Percentiles rank a stretch among this genome's conserved stretches.
Evolutionary conservation across 2,888 invertebrate genomes (phyloP).

Genomic region (Drosophila quinaria): DNA sequence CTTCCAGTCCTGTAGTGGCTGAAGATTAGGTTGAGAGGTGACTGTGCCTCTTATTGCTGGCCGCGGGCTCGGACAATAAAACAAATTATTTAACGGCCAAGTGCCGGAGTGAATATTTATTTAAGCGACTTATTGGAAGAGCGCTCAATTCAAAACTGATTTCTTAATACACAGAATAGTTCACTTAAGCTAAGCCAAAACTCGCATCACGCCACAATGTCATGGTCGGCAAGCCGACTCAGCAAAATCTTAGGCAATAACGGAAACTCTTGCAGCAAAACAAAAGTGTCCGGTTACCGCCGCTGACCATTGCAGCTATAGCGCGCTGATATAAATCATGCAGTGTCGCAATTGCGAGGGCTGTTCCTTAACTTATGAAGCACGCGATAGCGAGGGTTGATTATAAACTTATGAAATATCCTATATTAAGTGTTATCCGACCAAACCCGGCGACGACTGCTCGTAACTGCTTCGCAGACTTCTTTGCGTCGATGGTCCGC

Average conservation of each 20-base stretch:
- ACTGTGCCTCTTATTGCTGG: background rate
- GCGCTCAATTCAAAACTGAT: background rate
- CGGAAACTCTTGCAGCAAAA: conserved; percentile 9
- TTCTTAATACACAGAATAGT: background rate
- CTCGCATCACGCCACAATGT: conserved; percentile 7
- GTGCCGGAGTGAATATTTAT: conserved; percentile 1
- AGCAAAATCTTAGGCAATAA: conserved; percentile 13
- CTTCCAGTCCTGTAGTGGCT: background rate
- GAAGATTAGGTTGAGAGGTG: background rate
- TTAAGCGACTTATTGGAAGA: conserved; percentile 1
- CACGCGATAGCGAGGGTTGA: background rate
- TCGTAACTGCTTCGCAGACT: too few species aligned
- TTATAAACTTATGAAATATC: too few species aligned
- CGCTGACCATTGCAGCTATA: too few species aligned
- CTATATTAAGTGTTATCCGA: too few species aligned
- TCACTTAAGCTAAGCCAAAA: conserved; percentile 2
- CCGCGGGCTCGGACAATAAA: conserved; percentile 1
- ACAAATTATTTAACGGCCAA: background rate
- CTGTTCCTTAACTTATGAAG: background rate
- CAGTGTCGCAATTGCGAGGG: conserved; percentile 3
- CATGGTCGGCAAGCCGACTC: conserved; percentile 4
- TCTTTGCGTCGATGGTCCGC: too few species aligned
- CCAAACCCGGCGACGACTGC: too few species aligned
- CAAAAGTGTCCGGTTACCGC: too few species aligned
- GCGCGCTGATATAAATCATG: conserved; percentile 5